Base-by-base conservation (phyloP, 2,797 vertebrate genomes). In the Eulemur albifrons region DNA sequence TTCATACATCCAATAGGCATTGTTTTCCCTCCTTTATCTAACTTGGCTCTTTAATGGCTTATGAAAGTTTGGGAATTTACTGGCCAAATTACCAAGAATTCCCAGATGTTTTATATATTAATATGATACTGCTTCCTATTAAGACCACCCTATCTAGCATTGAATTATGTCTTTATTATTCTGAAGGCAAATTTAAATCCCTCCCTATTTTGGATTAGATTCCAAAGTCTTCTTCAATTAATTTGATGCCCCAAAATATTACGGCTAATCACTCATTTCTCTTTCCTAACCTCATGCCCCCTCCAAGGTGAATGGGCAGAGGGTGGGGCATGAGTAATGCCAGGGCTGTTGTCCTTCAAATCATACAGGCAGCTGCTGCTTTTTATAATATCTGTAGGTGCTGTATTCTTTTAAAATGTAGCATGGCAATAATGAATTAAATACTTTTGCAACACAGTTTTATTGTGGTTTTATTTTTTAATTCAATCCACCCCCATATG, bases 311-410 rank as follows among this genome's bases (percentile, higher is more conserved):
- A 61, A 76, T 27, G 5, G 72, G 11, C 8, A 82, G 32, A 69
- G 0, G 4, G 2, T 50, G 11, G 1, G 9, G 5, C 1, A 3
- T 30, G 13, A 13, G 0, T 40, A 79, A n/a, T 4, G 8, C 18
- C 27, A 38, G 1, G 9, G 1, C 1, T 50, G 0, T 35, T 50
- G 4, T 11, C 2, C 11, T 88, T n/a, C 65, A 90, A 9, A 25
- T 45, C 18, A 40, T 54, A 69, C 32, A 0, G 5, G 1, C 9
- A 45, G 18, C 15, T 95, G 4, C 43, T 23, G 70, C 38, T 83
- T 91, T 50, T 52, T n/a, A 81, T 72, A 80, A n/a, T 35, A 65
- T 3, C 10, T 73, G 1, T 32, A 45, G 61, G 4, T 2, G 4
- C 4, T n/a, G 3, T 15, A 30, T 0, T 45, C 43, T 89, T 59